Percentiles rank a stretch among this genome's conserved stretches.
phyloP scores from a whole-genome alignment of 2,797 vertebrate species.

The Lepus oiostolus region DNA sequence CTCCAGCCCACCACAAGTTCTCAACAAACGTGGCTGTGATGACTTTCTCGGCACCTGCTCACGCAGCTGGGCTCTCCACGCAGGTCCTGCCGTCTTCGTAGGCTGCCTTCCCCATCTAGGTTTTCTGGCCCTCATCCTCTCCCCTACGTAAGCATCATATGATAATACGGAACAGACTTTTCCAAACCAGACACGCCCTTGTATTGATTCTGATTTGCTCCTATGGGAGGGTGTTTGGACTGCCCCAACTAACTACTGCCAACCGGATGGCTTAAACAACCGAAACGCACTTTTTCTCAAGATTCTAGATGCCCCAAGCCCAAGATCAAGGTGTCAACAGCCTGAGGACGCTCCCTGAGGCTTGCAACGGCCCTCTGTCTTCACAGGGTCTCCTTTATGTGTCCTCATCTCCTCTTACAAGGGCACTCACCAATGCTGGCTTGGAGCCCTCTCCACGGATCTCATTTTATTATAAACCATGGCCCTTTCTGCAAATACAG shows the following conservation, averaged over 20 bases:
- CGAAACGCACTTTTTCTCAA: not conserved
- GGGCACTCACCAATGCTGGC: not conserved
- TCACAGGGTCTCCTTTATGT: not conserved
- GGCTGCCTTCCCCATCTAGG: not conserved
- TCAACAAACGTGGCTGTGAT: not conserved
- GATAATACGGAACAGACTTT: not conserved
- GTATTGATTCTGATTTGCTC: not conserved
- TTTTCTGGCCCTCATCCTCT: not conserved
- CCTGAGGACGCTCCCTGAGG: not conserved
- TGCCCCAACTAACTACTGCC: not conserved
- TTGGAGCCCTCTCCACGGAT: not conserved
- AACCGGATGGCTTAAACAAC: too few relatives aligned
- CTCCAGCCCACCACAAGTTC: not conserved
- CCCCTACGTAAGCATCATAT: not conserved
- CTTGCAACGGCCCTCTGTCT: not conserved
- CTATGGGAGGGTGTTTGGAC: accelerated
- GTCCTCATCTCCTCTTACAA: not conserved
- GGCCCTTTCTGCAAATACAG: not conserved
- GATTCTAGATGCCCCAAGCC: not conserved
- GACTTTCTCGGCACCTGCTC: not conserved
- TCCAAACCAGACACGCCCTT: not conserved
- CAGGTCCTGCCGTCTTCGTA: not conserved
- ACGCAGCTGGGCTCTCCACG: accelerated
- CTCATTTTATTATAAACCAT: not conserved
- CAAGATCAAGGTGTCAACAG: not conserved